Evolutionary conservation across 2,888 invertebrate genomes (phyloP).

Genomic region (Pammene aurita): DNA sequence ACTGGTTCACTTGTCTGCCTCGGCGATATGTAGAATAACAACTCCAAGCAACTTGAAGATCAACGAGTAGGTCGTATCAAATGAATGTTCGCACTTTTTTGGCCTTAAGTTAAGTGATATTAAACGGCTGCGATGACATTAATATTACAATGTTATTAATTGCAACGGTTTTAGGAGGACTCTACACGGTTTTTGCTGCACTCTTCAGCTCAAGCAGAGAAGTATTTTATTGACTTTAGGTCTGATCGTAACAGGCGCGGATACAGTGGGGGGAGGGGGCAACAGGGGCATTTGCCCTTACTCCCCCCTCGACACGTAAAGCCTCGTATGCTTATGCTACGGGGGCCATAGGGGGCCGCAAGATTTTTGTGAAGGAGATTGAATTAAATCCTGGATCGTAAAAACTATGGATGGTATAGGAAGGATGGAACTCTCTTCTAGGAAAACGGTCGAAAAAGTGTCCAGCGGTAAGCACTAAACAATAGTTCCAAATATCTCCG

Average conservation of each 20-base stretch:
- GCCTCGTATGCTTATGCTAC: too few relatives aligned
- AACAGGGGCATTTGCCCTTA: too few relatives aligned
- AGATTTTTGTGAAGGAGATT: too few relatives aligned
- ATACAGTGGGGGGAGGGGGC: too few relatives aligned
- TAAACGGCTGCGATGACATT: constrained; percentile 36
- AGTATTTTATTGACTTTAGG: background rate
- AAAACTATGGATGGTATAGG: too few relatives aligned
- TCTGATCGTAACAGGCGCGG: constrained; percentile 2
- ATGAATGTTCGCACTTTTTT: constrained; percentile 24
- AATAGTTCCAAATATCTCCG: too few relatives aligned
- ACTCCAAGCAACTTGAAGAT: background rate
- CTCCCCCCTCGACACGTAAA: too few relatives aligned
- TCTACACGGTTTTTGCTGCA: constrained; percentile 8
- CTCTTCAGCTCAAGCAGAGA: constrained; percentile 1
- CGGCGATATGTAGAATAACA: constrained; percentile 1
- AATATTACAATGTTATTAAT: constrained; percentile 40
- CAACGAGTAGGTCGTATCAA: constrained; percentile 18
- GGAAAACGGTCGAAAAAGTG: too few relatives aligned
- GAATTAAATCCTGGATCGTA: too few relatives aligned
- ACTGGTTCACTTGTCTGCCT: background rate
- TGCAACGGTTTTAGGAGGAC: constrained; percentile 14
- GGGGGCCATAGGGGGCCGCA: too few relatives aligned
- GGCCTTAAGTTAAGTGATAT: constrained; percentile 20
- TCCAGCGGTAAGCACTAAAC: too few relatives aligned
- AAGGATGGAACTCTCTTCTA: too few relatives aligned